phyloP scores from a whole-genome alignment of 2,113 vertebrate genomes.

The Equus quagga region DNA sequence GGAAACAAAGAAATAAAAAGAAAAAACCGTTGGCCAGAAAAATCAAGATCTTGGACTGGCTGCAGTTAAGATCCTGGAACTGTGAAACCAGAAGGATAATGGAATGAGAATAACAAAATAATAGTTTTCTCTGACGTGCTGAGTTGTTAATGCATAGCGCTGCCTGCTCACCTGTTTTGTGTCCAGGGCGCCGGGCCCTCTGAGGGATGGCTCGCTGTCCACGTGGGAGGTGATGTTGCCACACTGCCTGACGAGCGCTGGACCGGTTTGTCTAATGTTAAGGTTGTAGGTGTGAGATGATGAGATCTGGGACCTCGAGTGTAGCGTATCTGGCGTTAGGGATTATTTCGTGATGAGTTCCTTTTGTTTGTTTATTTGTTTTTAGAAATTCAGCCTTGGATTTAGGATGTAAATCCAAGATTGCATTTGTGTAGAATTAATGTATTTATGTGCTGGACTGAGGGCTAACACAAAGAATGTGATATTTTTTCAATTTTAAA shows the following conservation, averaged over 20 bases:
- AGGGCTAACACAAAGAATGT: constrained; percentile 26
- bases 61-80: background rate
- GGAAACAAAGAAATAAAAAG: background rate
- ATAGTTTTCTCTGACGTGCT: background rate
- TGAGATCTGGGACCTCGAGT: constrained; percentile 51
- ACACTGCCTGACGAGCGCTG: constrained; percentile 28
- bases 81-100: background rate
- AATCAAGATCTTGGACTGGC: background rate
- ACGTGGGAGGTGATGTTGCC: constrained; percentile 58
- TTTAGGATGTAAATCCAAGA: background rate
- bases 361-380: constrained; percentile 26
- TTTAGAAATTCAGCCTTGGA: constrained; percentile 38
- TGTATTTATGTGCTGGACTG: background rate
- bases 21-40: background rate
- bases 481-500: constrained; percentile 37
- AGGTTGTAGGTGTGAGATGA: constrained; percentile 46
- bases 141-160: background rate
- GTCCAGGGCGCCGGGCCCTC: background rate
- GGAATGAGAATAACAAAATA: background rate
- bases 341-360: constrained; percentile 32
- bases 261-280: constrained; percentile 66
- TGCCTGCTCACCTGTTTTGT: constrained; percentile 7
- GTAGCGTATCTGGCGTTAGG: background rate
- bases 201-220: background rate
- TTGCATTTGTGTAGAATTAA: background rate